A percentile compares a stretch with the other conserved stretches of the same genome.
Conservation (phyloP, 2,888 invertebrate genomes). For the Coleophora deauratella region DNA sequence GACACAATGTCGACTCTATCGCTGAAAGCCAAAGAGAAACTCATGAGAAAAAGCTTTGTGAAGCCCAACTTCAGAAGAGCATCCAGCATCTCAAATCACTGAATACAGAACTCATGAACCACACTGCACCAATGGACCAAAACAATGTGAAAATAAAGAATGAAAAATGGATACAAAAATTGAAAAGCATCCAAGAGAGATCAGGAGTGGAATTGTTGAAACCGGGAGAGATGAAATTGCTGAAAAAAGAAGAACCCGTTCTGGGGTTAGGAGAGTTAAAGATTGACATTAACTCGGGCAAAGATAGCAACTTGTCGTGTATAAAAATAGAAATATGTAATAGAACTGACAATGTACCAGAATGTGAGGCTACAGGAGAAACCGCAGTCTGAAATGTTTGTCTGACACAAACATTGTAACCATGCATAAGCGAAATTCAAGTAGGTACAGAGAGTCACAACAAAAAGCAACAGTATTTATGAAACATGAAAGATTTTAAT, state of each 20-base stretch:
- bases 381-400: not conserved
- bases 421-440: too few species aligned
- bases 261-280: slow-evolving; percentile 30
- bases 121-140: not conserved
- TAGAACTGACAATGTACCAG: not conserved
- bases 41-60: slow-evolving; percentile 12
- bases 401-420: not conserved
- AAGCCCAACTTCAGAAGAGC: slow-evolving; percentile 22
- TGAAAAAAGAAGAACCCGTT: slow-evolving; percentile 21
- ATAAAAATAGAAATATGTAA: slow-evolving; percentile 33
- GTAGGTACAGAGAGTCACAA: too few species aligned
- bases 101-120: slow-evolving; percentile 22
- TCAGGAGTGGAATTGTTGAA: slow-evolving; percentile 33
- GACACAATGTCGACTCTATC: slow-evolving; percentile 2
- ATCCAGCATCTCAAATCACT: slow-evolving; percentile 31
- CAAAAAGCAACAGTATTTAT: too few species aligned
- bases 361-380: slow-evolving; percentile 9
- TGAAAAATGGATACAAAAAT: slow-evolving; percentile 39
- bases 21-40: slow-evolving; percentile 2
- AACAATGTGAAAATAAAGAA: slow-evolving; percentile 29
- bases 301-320: slow-evolving; percentile 21
- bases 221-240: slow-evolving; percentile 30
- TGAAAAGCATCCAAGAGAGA: slow-evolving; percentile 30
- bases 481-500: too few species aligned
- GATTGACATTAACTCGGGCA: slow-evolving; percentile 32